Conservation (phyloP, 2,113 vertebrate genomes). For the Entomyzon cyanotis region DNA sequence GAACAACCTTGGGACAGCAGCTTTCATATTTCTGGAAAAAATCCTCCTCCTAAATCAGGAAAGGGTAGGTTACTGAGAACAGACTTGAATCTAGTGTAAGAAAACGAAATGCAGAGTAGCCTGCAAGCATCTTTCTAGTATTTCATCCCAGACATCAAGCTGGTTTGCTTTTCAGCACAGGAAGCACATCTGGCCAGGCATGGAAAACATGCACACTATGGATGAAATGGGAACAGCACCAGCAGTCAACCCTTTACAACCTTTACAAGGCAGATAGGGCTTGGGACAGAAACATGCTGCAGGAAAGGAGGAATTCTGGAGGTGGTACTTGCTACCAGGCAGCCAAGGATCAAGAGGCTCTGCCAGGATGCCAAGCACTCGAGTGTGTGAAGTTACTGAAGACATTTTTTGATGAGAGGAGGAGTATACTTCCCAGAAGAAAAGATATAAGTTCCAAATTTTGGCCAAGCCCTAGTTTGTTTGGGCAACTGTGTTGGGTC, state of each 20-base stretch:
- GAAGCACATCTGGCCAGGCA: neutral
- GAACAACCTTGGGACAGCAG: constrained; percentile 1
- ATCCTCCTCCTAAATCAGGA: neutral
- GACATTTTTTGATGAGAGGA: neutral
- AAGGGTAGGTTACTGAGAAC: neutral
- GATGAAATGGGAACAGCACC: neutral
- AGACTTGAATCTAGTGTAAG: neutral
- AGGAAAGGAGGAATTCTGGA: neutral
- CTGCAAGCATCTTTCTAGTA: neutral
- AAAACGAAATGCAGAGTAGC: neutral
- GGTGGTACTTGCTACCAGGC: neutral
- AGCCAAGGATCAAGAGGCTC: neutral
- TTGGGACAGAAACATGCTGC: neutral
- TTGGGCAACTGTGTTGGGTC: neutral
- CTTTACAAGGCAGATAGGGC: neutral
- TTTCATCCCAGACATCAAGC: neutral
- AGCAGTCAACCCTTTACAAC: neutral
- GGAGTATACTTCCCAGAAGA: neutral
- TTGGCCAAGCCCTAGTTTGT: neutral
- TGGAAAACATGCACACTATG: neutral
- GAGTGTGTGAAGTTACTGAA: neutral
- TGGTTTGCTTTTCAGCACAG: neutral
- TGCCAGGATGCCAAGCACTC: neutral
- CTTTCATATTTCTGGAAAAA: neutral
- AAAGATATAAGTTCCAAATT: neutral